These are phyloP conservation scores for Hafferia zeledoni DNA, from an alignment of 2,797 vertebrate species.

Conservation along the genomic window DNA sequence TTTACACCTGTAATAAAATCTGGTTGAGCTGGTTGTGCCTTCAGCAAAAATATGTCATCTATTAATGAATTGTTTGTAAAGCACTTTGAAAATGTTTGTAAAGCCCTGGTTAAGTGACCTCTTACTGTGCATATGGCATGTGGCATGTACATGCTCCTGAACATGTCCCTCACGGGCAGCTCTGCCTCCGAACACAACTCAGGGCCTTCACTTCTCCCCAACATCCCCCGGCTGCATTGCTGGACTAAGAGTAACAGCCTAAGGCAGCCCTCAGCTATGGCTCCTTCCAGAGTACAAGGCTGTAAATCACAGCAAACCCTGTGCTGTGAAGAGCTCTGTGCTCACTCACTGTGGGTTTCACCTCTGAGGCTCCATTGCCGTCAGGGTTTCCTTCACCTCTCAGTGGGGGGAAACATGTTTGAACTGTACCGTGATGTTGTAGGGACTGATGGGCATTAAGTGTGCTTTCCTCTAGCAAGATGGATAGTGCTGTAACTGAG, in stretches of 20 bases:
- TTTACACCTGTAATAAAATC: constrained; percentile 60
- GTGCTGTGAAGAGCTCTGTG: not conserved
- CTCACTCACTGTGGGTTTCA: not conserved
- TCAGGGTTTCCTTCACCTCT: not conserved
- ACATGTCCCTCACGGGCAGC: not conserved
- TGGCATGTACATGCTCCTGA: not conserved
- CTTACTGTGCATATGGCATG: not conserved
- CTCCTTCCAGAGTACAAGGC: not conserved
- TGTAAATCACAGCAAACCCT: not conserved
- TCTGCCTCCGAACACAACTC: accelerated
- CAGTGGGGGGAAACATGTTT: not conserved
- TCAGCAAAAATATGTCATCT: constrained; percentile 59
- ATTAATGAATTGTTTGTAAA: constrained; percentile 59
- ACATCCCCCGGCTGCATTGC: not conserved
- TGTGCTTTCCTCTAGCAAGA: not conserved
- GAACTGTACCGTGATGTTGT: not conserved
- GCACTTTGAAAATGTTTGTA: constrained; percentile 20
- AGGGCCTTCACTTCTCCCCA: not conserved
- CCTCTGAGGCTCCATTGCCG: accelerated
- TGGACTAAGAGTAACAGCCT: not conserved
- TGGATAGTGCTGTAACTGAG: not conserved
- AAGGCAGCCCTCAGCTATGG: not conserved
- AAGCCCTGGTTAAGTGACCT: not conserved
- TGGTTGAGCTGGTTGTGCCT: constrained; percentile 48
- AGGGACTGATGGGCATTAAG: not conserved